Conservation (phyloP, 2,113 vertebrate genomes). For the Tylochromis polylepis region DNA sequence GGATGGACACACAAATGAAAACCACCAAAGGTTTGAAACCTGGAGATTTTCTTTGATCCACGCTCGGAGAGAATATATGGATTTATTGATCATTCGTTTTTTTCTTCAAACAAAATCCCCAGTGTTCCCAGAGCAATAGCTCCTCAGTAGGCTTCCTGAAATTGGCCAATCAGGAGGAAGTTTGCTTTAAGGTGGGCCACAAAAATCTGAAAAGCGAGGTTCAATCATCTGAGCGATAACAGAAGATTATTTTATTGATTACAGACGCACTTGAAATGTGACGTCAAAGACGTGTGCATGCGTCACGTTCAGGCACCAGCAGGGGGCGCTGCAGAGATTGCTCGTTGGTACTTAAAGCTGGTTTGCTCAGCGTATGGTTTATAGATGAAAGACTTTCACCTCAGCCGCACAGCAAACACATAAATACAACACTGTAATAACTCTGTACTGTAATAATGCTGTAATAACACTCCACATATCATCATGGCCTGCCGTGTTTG, state of each 20-base stretch:
- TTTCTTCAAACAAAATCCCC: not conserved
- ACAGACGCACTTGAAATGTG: not conserved
- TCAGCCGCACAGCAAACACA: not conserved
- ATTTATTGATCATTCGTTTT: not conserved
- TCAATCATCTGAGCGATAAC: not conserved
- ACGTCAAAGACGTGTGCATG: not conserved
- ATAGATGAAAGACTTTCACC: not conserved
- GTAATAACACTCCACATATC: not conserved
- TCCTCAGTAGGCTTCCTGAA: not conserved
- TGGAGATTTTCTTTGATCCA: not conserved
- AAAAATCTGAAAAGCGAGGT: not conserved
- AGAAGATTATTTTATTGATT: not conserved
- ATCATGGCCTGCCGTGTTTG: accelerated
- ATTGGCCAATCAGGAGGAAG: not conserved
- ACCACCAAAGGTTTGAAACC: not conserved
- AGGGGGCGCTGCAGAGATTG: not conserved
- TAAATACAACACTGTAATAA: not conserved
- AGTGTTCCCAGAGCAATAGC: not conserved
- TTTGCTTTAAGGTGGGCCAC: not conserved
- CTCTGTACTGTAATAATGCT: not conserved
- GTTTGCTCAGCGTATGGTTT: accelerated
- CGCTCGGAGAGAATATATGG: not conserved
- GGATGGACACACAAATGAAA: not conserved
- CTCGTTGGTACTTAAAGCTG: not conserved
- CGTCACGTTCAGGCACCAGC: not conserved